Conservation (phyloP, 2,113 vertebrate genomes). For the Oreochromis spilurus region DNA sequence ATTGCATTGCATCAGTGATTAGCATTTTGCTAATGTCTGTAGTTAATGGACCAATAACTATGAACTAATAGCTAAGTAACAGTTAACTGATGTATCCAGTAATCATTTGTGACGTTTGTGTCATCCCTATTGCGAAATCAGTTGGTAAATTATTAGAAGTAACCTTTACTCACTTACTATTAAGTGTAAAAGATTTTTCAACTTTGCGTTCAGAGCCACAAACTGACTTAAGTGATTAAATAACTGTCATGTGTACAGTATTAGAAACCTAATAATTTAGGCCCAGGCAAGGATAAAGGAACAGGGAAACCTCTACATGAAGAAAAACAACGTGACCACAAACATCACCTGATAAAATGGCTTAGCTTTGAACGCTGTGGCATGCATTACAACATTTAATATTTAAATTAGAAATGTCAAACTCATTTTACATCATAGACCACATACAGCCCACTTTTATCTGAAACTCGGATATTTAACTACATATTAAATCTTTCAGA, state of each 20-base stretch:
- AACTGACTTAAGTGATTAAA: neutral
- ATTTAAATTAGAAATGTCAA: neutral
- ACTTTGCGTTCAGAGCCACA: neutral
- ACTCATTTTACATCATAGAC: neutral
- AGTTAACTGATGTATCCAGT: neutral
- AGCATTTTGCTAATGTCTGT: neutral
- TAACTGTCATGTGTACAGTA: neutral
- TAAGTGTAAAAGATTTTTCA: neutral
- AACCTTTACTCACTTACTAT: neutral
- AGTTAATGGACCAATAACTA: neutral
- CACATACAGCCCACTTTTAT: neutral
- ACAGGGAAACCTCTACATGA: neutral
- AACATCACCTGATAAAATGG: neutral
- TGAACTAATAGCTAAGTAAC: neutral
- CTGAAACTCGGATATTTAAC: neutral
- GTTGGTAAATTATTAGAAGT: neutral
- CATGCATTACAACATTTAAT: neutral
- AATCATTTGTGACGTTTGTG: neutral
- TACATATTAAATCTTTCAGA: neutral
- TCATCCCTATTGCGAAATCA: rapidly evolving
- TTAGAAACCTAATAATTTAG: neutral
- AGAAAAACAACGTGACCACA: neutral
- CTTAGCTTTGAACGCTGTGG: rapidly evolving
- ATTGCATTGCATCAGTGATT: neutral
- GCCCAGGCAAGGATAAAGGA: neutral